A percentile compares a stretch with the other conserved stretches of the same genome.
Conservation (phyloP, 1,140 invertebrate genomes). For the Eciton burchellii region DNA sequence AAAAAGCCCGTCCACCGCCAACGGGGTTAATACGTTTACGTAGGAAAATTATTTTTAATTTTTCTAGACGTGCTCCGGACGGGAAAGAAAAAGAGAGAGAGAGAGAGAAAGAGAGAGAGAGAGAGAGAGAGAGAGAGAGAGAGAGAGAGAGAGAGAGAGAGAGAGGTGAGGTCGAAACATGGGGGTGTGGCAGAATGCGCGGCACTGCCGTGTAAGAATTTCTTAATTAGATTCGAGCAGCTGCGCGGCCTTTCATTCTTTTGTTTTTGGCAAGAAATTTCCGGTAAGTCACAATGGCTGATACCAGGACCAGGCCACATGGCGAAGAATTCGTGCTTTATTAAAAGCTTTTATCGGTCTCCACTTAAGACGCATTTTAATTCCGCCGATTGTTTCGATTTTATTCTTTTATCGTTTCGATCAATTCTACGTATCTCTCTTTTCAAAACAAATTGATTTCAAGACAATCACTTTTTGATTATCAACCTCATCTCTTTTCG, state of each 20-base stretch:
- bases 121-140: slow-evolving; percentile 34
- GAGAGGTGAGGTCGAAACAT: slow-evolving; percentile 44
- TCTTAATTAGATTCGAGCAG: slow-evolving; percentile 79
- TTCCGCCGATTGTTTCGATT: not conserved
- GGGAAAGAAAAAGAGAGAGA: slow-evolving; percentile 29
- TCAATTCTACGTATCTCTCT: not conserved
- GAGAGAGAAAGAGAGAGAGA: slow-evolving; percentile 23
- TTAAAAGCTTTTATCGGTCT: slow-evolving; percentile 52
- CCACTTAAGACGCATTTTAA: slow-evolving; percentile 2
- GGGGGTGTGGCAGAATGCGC: slow-evolving; percentile 63
- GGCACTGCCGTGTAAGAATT: slow-evolving; percentile 77
- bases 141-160: slow-evolving; percentile 59
- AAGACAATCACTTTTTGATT: too few relatives aligned
- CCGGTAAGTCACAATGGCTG: slow-evolving; percentile 33
- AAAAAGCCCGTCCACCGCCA: slow-evolving; percentile 61
- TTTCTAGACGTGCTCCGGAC: slow-evolving; percentile 69
- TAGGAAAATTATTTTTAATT: slow-evolving; percentile 80
- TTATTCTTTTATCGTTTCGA: not conserved
- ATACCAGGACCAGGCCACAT: not conserved
- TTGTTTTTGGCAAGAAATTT: slow-evolving; percentile 66
- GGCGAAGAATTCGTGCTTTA: slow-evolving; percentile 63
- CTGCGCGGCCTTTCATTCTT: slow-evolving; percentile 64
- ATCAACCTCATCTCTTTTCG: not conserved
- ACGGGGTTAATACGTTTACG: slow-evolving; percentile 78
- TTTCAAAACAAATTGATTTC: slow-evolving; percentile 1